Evolutionary conservation across 2,888 invertebrate species (phyloP), one percentile per base, ranked within the genome.

Genomic region (Trachelus tabidus): DNA sequence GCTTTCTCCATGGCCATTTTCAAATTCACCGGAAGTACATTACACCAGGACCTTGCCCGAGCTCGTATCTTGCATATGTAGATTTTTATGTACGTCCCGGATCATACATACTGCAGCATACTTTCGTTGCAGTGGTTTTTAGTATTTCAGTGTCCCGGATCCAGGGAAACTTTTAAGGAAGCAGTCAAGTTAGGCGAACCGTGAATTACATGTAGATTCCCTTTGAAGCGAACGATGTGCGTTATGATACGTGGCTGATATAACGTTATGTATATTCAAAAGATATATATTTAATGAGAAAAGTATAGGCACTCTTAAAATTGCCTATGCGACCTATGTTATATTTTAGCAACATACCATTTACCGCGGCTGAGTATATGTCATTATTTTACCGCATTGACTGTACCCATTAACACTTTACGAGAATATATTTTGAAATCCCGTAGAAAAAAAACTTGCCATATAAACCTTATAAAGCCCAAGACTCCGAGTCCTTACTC

Each of bases 21-120:
- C 23, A 56, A 23, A 76, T 56, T 34, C 74, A 75, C 73, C 73
- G 69, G 77, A 80, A 80, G 78, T 68, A 68, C 78, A 78, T 71
- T 73, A 80, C 77, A 80, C 78, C 77, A 78, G 80, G 80, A 77
- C 75, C 73, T 73, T 68, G 77, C 34, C 76, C 77, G 56, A 56
- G 56, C 56, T 56, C 56, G 56, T 56, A 23, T 56, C 23, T 56
- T 56, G 56, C 56, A 56, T 56, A 56, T 56, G 56, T 56, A 56
- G 56, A 56, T 56, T 56, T 56, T 56, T 56, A 56, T 56, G 56
- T 56, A 56, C 56, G 23, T 9, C 2, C 1, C 56, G 23, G 56
- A 56, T 2, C 2, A 56, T 56, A 56, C 23, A 56, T 56, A 23
- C 56, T 56, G 56, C 56, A 56, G 23, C 9, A 56, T 56, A 56